Evolutionary conservation across 2,797 vertebrate genomes (phyloP), one percentile per base, ranked within the genome.

Genomic region (Pipistrellus pipistrellus): DNA sequence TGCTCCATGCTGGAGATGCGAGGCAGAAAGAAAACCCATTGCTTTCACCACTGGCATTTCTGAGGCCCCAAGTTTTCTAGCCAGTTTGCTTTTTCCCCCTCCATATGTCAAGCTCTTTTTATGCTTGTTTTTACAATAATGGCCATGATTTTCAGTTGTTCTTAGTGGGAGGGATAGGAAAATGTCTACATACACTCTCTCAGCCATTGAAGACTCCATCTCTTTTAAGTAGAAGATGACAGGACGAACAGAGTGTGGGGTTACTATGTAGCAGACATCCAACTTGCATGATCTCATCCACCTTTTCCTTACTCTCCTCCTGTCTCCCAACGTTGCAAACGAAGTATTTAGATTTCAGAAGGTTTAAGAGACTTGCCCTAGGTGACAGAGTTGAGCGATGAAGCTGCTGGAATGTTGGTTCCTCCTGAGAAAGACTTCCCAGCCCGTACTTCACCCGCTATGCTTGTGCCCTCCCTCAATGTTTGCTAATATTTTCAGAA

Each of bases 391-490:
- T 30, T 25, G 0, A 25, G 90, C 44, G 10, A 41, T 2, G 23
- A 41, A 27, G 12, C 12, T 21, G 30, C 4, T 66, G 35, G 4
- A 64, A 25, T 38, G 57, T 11, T 0, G 46, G 51, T 8, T 23
- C 41, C 14, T 48, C 0, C 0, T 82, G 17, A 35, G 30, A 15
- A 15, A 75, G 38, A 46, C 48, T 81, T 46, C 21, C 30, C 32
- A 71, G 23, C 3, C 3, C 10, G 9, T 23, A 6, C 38, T 53
- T 62, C 27, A 27, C 23, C 2, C 2, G 0, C 1, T 53, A 23
- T 27, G 11, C 7, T 46, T 30, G 20, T 51, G 12, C 8, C 4
- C 23, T 53, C 1, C 21, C 88, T 86, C n/a, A 25, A 0, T 62
- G 10, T 48, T 44, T 21, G 44, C 20, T 80, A 14, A n/a, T 48